Base-by-base conservation (phyloP, 2,113 vertebrate species). In the Ailurus styani region DNA sequence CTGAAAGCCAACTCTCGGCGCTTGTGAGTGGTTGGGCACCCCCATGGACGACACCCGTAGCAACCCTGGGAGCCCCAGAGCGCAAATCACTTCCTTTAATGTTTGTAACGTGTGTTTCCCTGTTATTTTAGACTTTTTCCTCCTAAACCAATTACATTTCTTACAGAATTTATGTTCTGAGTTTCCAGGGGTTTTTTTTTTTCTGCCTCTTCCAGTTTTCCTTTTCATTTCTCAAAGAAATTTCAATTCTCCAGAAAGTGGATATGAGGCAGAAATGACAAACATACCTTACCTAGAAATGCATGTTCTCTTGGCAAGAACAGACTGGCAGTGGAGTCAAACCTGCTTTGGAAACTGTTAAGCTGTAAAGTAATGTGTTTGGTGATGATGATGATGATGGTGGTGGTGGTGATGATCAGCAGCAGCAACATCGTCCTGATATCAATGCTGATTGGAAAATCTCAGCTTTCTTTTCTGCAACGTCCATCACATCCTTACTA, bases 211-310 rank as follows among this genome's bases (percentile, higher is more conserved):
- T 92, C 45, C 68, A 66, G 20, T 77, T 96, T 93, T 94, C 54
- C 60, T 79, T 95, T 94, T 60, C 92, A 79, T 79, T 96, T 93
- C n/a, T 87, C 73, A 75, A 93, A 95, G 25, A 90, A 95, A 57
- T n/a, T n/a, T n/a, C n/a, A 45, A n/a, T n/a, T 72, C 37, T 91
- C 64, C 34, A 91, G 9, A 42, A 68, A 29, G 21, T 87, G 20
- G 11, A 34, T 17, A 1, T 97, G 85, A 90, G 52, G 93, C 60
- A 57, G 72, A 70, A 94, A 40, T 60, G 54, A 47, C 21, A 68
- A 57, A 37, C 27, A 90, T 8, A 45, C 25, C 29, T 78, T 87
- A 47, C 25, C 42, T 57, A 73, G 23, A 96, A 52, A 91, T 52
- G 17, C 23, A 77, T 79, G 13, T 45, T 93, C 25, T 13, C 13